These are phyloP conservation scores for Palythoa caribaeorum DNA, from an alignment of 92 coral and sea anemone species.

Conservation along the genomic window DNA sequence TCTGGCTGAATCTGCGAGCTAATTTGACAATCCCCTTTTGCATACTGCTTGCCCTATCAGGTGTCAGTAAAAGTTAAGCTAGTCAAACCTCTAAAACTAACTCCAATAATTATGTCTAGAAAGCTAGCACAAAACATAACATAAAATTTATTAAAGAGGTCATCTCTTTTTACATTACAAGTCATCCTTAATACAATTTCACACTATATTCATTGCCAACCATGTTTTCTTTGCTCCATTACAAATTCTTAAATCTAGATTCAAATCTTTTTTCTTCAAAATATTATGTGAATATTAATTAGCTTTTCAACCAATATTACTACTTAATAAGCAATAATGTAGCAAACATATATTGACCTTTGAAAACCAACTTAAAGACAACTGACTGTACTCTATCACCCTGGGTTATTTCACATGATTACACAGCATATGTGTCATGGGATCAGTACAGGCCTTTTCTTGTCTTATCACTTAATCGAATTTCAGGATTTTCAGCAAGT, in stretches of 20 bases:
- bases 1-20: slow-evolving; percentile 89
- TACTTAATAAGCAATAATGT: too few relatives aligned
- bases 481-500: too few relatives aligned
- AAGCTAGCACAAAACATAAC: not conserved
- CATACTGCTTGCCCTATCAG: slow-evolving; percentile 51
- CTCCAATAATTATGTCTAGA: not conserved
- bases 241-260: too few relatives aligned
- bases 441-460: not conserved
- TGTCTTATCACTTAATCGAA: not conserved
- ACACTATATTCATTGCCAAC: not conserved
- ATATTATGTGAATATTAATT: too few relatives aligned
- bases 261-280: too few relatives aligned
- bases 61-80: not conserved
- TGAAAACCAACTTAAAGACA: too few relatives aligned
- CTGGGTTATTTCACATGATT: not conserved
- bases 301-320: too few relatives aligned
- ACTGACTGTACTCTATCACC: too few relatives aligned
- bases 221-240: too few relatives aligned
- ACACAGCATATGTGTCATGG: not conserved
- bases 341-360: too few relatives aligned
- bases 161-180: too few relatives aligned
- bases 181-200: too few relatives aligned
- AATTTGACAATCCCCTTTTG: slow-evolving; percentile 75
- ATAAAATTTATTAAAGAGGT: not conserved
- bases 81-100: not conserved